phyloP scores from a whole-genome alignment of 2,888 invertebrate genomes.

The Molorchus minor region DNA sequence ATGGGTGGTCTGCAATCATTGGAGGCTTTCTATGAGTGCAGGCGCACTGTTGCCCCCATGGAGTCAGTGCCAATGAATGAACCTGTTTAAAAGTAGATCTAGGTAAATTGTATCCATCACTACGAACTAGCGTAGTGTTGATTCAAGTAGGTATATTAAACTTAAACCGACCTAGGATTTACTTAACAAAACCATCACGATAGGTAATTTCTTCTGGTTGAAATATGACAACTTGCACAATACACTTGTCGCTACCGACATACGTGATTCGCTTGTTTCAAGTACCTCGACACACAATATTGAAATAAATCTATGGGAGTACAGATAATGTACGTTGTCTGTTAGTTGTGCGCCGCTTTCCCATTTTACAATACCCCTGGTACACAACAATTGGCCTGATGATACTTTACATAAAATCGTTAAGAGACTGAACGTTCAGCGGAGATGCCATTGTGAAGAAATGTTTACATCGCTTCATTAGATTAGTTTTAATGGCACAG shows the following conservation, averaged over 20 bases:
- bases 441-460: slow-evolving; percentile 10
- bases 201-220: too few species aligned
- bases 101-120: too few species aligned
- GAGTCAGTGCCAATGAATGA: too few species aligned
- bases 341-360: slow-evolving; percentile 7
- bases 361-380: slow-evolving; percentile 6
- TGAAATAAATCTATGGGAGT: slow-evolving; percentile 10
- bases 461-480: slow-evolving; percentile 5
- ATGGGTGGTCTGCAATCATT: too few species aligned
- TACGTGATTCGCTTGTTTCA: slow-evolving; percentile 14
- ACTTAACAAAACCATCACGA: too few species aligned
- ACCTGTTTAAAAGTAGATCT: too few species aligned
- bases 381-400: slow-evolving; percentile 21
- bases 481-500: slow-evolving; percentile 6
- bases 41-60: too few species aligned
- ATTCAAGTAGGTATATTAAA: too few species aligned
- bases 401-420: slow-evolving; percentile 24
- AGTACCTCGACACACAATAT: slow-evolving; percentile 11
- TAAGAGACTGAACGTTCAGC: slow-evolving; percentile 7
- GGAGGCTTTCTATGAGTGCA: too few species aligned
- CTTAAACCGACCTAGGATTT: too few species aligned
- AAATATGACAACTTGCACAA: not conserved
- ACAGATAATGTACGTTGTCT: slow-evolving; percentile 20
- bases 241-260: not conserved
- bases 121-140: too few species aligned